Evolutionary conservation across 1,140 invertebrate genomes (phyloP), one percentile per base, ranked within the genome.

Genomic region (Drosophila ercepeae): DNA sequence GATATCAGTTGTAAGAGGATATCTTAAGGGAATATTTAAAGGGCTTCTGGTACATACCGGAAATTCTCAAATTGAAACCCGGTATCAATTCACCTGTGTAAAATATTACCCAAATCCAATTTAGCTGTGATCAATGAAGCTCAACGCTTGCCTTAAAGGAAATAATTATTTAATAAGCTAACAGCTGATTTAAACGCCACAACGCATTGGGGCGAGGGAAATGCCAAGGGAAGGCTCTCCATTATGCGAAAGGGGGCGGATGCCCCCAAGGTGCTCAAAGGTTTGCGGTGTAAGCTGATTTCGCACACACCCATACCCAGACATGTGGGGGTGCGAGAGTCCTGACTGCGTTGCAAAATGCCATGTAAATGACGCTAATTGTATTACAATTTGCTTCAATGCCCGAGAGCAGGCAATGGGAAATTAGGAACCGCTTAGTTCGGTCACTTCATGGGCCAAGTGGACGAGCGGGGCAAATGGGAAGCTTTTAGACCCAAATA

Each of bases 371-470:
- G 82, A 82, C 82, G 81, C 77, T 86, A 86, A 86, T 86, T 86
- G 82, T 86, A 86, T 88, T 88, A 86, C 82, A 77, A 86, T 86
- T 88, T 86, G 82, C 82, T 88, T 68, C 73, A 86, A 86, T 88
- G 82, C 82, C 74, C 70, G 79, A 86, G 69, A 70, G 73, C 77
- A 65, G 68, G 78, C 74, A 88, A 81, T 81, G 67, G 81, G 63
- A 86, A 84, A 86, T 84, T 78, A 76, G 67, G 86, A 84, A 81
- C 81, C 81, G 81, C 81, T 84, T 86, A 84, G 81, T 69, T 86
- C 60, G 63, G 61, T 51, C 77, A 67, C 79, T 60, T 68, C 75
- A 75, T 84, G 50, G 50, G 51, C 9, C 50, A 52, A 57, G 21
- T 42, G 29, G 8, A 6, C 8, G 3, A 8, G 14, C 16, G 6